Evolutionary conservation across 2,797 vertebrate genomes (phyloP), one percentile per base, ranked within the genome.

Genomic region (Semaprochilodus insignis): DNA sequence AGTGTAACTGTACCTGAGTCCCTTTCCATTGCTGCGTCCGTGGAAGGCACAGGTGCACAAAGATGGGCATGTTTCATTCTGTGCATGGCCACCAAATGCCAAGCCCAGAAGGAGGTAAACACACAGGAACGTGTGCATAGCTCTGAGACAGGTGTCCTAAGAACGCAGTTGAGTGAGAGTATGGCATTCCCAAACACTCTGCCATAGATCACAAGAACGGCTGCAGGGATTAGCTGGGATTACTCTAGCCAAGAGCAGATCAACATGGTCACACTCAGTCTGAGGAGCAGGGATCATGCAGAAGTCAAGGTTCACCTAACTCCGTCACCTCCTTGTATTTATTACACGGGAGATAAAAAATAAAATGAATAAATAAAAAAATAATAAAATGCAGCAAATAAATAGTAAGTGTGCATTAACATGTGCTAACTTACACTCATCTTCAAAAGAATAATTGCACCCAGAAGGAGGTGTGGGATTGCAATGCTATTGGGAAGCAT

Each of bases 11-110:
- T 92, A 98, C 97, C 97, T 97, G 91, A 94, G 89, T 86, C 94
- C 92, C 27, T 85, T 89, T 88, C 92, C 96, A 74, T 93, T 93
- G 59, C 91, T 93, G 86, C 94, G 93, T 88, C 93, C 90, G 5
- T 92, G 93, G 81, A 93, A 88, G 54, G 91, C 86, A 10, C 97
- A 99, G 90, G 90, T 91, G 82, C 97, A 99, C 81, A 93, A 93
- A 11, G 93, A 90, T 65, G 97, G 97, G 84, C 97, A 99, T 13
- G 92, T 90, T 16, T 93, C 88, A 80, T 51, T 65, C 36, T 80
- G 77, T 66, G 83, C 55, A 31, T 72, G 54, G 52, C 86, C 81
- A 72, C 76, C 89, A 85, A 87, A 88, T 67, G 93, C 83, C 84
- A 89, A 72, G n/a, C 91, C 90, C 72, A 95, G 89, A 79, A 93